These are phyloP conservation scores for Hypercompe scribonia DNA, from an alignment of 2,888 invertebrate species.

Conservation along the genomic window DNA sequence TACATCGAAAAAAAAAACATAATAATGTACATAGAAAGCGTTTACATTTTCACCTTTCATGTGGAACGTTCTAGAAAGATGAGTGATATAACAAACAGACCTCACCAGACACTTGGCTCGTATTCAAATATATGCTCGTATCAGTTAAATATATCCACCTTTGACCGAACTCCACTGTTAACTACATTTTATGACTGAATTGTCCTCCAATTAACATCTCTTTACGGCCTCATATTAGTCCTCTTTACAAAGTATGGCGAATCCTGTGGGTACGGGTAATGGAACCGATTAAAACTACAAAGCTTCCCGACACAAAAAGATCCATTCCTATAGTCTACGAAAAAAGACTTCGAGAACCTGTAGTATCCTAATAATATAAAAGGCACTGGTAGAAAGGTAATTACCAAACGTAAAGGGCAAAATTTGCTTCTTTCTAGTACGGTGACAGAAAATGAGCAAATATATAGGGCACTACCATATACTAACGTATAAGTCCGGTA, in stretches of 20 bases:
- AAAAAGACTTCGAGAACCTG: not conserved
- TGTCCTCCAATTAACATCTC: not conserved
- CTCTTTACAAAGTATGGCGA: too few relatives aligned
- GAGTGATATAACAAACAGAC: slow-evolving; percentile 17
- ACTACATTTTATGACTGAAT: slow-evolving; percentile 6
- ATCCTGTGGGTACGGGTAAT: too few relatives aligned
- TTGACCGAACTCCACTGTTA: not conserved
- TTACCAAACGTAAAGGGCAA: too few relatives aligned
- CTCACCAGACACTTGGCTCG: slow-evolving; percentile 17
- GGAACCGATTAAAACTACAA: not conserved
- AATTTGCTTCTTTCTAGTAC: too few relatives aligned
- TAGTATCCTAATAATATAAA: too few relatives aligned
- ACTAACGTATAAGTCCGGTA: too few relatives aligned
- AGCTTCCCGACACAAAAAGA: too few relatives aligned
- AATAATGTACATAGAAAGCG: not conserved
- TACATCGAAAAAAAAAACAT: not conserved
- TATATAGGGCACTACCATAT: too few relatives aligned
- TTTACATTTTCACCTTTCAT: not conserved
- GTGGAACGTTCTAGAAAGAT: slow-evolving; percentile 9
- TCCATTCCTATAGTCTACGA: not conserved
- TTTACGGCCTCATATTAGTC: not conserved
- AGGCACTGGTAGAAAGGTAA: too few relatives aligned
- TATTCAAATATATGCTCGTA: slow-evolving; percentile 18
- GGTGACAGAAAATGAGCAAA: too few relatives aligned
- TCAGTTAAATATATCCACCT: slow-evolving; percentile 20